phyloP scores from a whole-genome alignment of 1,140 invertebrate genomes.

The Adoxophyes honmai region DNA sequence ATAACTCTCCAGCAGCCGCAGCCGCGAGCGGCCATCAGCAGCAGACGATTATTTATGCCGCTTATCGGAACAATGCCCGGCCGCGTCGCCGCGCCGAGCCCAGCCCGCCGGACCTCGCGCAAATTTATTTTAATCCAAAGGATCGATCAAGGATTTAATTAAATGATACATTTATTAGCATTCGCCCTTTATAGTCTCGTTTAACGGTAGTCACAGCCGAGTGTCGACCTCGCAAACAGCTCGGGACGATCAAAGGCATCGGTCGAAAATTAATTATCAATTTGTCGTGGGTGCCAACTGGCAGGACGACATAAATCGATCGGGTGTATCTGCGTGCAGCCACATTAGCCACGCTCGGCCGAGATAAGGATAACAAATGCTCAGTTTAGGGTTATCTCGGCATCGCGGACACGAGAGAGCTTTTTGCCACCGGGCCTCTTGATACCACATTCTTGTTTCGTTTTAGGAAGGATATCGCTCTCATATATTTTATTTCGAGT shows the following conservation, averaged over 20 bases:
- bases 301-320: conserved; percentile 68
- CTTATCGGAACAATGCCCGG: conserved; percentile 54
- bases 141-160: conserved; percentile 15
- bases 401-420: conserved; percentile 73
- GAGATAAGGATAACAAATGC: conserved; percentile 76
- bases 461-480: conserved; percentile 13
- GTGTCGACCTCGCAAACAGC: conserved; percentile 51
- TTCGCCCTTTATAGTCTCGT: conserved; percentile 12
- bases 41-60: conserved; percentile 46
- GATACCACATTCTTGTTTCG: conserved; percentile 45
- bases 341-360: conserved; percentile 72
- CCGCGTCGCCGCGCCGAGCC: conserved; percentile 3
- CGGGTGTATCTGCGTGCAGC: conserved; percentile 65
- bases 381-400: conserved; percentile 74
- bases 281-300: conserved; percentile 71
- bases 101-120: neutral
- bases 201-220: conserved; percentile 43
- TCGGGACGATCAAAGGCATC: conserved; percentile 66
- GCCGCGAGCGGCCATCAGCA: conserved; percentile 34
- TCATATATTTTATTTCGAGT: conserved; percentile 2
- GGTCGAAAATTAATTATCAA: conserved; percentile 76
- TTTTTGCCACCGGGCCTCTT: conserved; percentile 72
- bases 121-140: conserved; percentile 10
- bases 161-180: conserved; percentile 13
- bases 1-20: conserved; percentile 27